Evolutionary conservation across 2,888 invertebrate species (phyloP).

Genomic region (Ophion obscuratus): DNA sequence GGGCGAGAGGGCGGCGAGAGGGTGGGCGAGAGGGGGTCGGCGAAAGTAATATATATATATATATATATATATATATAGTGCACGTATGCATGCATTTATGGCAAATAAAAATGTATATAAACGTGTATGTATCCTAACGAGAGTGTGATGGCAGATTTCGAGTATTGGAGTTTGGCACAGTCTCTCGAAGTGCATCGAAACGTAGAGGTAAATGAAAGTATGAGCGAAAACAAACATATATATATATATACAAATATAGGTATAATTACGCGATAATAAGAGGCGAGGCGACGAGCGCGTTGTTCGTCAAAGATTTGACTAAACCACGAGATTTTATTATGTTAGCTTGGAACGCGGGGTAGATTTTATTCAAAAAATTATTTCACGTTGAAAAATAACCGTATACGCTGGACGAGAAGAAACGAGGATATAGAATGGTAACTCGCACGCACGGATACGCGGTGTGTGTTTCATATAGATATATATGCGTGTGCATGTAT

Average conservation of each 20-base stretch:
- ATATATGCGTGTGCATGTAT: slow-evolving; percentile 30
- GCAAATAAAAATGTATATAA: not conserved
- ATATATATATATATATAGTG: not conserved
- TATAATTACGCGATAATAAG: slow-evolving; percentile 47
- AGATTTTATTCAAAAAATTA: not conserved
- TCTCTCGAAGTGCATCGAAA: slow-evolving; percentile 38
- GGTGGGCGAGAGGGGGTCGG: too few relatives aligned
- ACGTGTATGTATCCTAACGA: slow-evolving; percentile 3
- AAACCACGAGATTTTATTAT: slow-evolving; percentile 12
- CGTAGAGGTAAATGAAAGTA: slow-evolving; percentile 48
- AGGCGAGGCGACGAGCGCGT: slow-evolving; percentile 55
- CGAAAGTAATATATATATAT: slow-evolving; percentile 14
- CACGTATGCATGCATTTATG: not conserved
- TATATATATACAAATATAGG: slow-evolving; percentile 37
- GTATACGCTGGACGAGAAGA: slow-evolving; percentile 3
- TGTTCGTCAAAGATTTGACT: slow-evolving; percentile 41
- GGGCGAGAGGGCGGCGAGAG: too few relatives aligned
- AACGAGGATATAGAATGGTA: not conserved
- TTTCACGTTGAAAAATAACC: slow-evolving; percentile 30
- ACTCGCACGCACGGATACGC: slow-evolving; percentile 6
- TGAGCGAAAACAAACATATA: not conserved
- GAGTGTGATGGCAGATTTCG: slow-evolving; percentile 50
- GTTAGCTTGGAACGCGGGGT: not conserved
- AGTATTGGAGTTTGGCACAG: slow-evolving; percentile 37
- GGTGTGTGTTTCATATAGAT: too few relatives aligned